phyloP scores from a whole-genome alignment of 2,888 invertebrate genomes.

The Drosophila meridionalis region DNA sequence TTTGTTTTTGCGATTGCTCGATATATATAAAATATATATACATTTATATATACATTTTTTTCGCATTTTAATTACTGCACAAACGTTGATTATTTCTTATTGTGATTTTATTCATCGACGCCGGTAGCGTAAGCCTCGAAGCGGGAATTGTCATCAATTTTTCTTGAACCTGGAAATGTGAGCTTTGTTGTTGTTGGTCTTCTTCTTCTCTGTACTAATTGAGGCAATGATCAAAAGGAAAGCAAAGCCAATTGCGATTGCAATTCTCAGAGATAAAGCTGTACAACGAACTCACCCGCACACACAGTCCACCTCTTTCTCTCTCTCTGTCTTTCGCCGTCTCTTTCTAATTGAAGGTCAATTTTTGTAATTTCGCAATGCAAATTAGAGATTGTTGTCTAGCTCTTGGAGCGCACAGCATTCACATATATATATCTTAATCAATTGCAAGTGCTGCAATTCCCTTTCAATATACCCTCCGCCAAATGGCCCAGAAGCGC shows the following conservation, averaged over 20 bases:
- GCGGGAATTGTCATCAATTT: slow-evolving; percentile 38
- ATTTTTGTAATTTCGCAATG: slow-evolving; percentile 32
- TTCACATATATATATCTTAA: slow-evolving; percentile 28
- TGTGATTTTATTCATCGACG: slow-evolving; percentile 40
- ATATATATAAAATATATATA: background rate
- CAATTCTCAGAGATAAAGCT: slow-evolving; percentile 12
- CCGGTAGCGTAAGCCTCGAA: slow-evolving; percentile 20
- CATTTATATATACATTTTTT: slow-evolving; percentile 14
- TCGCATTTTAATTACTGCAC: slow-evolving; percentile 61
- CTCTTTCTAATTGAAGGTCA: slow-evolving; percentile 2
- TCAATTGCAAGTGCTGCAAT: slow-evolving; percentile 29
- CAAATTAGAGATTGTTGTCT: slow-evolving; percentile 41
- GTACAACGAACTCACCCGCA: slow-evolving; percentile 17
- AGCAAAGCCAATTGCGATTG: slow-evolving; percentile 8
- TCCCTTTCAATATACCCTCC: background rate
- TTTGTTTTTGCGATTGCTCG: slow-evolving; percentile 16
- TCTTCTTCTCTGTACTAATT: slow-evolving; percentile 17
- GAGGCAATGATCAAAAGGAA: slow-evolving; percentile 30
- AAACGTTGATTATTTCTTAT: slow-evolving; percentile 55
- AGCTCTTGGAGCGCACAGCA: slow-evolving; percentile 4
- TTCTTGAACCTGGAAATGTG: slow-evolving; percentile 28
- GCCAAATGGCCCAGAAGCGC: background rate
- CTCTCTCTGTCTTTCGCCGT: background rate
- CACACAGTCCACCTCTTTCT: background rate
- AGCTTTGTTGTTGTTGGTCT: background rate